Evolutionary conservation across 2,113 vertebrate genomes (phyloP), one percentile per base, ranked within the genome.

Genomic region (Anseranas semipalmata): DNA sequence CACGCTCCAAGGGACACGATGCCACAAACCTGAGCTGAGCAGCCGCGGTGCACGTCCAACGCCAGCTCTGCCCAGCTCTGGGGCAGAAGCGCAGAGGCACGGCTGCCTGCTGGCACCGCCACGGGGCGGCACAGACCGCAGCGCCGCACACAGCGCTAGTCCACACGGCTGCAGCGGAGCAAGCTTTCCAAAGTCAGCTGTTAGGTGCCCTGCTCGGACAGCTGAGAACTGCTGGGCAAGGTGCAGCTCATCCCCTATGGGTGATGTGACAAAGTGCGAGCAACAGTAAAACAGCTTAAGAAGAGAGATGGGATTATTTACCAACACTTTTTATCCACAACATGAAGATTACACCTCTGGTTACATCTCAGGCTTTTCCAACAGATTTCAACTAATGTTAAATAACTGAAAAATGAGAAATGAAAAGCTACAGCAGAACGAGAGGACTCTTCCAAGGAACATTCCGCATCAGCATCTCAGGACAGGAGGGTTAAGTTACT

Each of bases 161-260:
- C 17, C 63, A 33, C 16, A 12, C 24, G 0, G 1, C 53, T n/a
- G 28, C 1, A 0, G 33, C 53, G 10, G 4, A 28, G 52, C 10
- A 56, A 53, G 3, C 3, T 19, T 41, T 33, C 60, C 2, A 45
- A 12, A 56, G 28, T 27, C 2, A 19, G 30, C 52, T 52, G 32
- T 11, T 11, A 46, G 50, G 67, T 21, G 9, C 10, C 19, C 21
- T 19, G 16, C 65, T 8, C 43, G 21, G 21, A 15, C 2, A 48
- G 24, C 55, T 3, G 22, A 45, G 37, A 12, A 4, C 41, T 18
- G 43, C 19, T 1, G 3, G 1, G 50, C 6, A 1, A 3, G 0
- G 27, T 2, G 32, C 50, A 14, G 15, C 24, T 13, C 3, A 24
- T 41, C 30, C 21, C 8, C 19, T n/a, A n/a, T 0, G 0, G 21